Percentiles rank a stretch among this genome's conserved stretches.
These are phyloP conservation scores for Machimus rusticus DNA, from an alignment of 2,888 invertebrate genomes.

Conservation along the genomic window DNA sequence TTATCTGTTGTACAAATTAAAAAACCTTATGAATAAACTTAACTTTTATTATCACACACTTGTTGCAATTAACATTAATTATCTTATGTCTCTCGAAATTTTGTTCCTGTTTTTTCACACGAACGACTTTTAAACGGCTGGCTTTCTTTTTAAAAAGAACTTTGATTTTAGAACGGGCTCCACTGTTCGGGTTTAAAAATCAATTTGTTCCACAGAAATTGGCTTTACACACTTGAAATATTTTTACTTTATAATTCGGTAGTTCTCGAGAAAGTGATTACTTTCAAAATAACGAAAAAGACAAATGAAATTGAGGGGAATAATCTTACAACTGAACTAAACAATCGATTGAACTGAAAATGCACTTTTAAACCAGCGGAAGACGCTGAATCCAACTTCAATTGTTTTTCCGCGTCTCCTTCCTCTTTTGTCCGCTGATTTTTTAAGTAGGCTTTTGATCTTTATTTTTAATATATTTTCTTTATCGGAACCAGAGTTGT, in stretches of 20 bases:
- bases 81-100: neutral
- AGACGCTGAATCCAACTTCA: neutral
- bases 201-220: neutral
- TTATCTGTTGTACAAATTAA: conserved; percentile 24
- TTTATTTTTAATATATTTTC: neutral
- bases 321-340: neutral
- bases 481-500: neutral
- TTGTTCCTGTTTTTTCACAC: neutral
- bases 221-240: neutral
- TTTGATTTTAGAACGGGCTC: neutral
- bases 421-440: neutral
- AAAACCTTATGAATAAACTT: conserved; percentile 18
- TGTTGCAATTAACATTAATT: conserved; percentile 39
- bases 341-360: neutral
- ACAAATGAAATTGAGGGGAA: neutral
- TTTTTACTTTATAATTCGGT: neutral
- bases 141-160: neutral
- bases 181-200: neutral
- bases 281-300: neutral
- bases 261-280: neutral
- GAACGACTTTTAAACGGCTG: neutral
- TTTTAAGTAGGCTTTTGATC: neutral
- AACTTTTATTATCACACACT: conserved; percentile 41
- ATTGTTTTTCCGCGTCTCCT: neutral
- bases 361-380: neutral